Percentiles rank a stretch among this genome's conserved stretches.
Evolutionary conservation across 2,113 vertebrate species (phyloP).

Genomic region (Gobius niger): DNA sequence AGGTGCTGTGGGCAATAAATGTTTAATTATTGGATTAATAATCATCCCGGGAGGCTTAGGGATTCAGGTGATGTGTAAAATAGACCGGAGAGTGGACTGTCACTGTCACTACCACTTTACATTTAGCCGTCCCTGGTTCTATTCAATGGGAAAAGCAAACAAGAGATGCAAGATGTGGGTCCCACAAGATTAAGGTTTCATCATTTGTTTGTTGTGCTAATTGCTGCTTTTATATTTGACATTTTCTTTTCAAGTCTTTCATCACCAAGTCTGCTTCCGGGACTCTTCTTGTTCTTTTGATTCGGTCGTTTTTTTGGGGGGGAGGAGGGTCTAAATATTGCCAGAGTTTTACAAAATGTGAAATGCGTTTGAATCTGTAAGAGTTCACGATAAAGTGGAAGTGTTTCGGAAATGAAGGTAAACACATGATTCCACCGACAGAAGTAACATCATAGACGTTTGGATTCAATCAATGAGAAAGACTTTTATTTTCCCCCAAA

Average conservation of each 20-base stretch:
- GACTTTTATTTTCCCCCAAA: too few relatives aligned
- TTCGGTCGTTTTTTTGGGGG: too few relatives aligned
- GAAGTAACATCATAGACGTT: too few relatives aligned
- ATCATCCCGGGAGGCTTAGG: slow-evolving; percentile 75
- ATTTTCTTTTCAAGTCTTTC: neutral
- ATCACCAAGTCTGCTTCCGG: neutral
- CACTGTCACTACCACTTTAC: slow-evolving; percentile 46
- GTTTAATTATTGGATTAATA: slow-evolving; percentile 93
- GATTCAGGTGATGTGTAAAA: slow-evolving; percentile 23
- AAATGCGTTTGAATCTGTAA: too few relatives aligned
- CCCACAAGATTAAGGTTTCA: neutral
- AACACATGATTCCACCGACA: too few relatives aligned
- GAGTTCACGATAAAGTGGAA: too few relatives aligned
- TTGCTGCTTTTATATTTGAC: neutral
- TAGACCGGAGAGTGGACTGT: slow-evolving; percentile 54
- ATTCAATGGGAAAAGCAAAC: slow-evolving; percentile 29
- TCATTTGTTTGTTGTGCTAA: slow-evolving; percentile 12
- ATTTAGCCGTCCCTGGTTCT: slow-evolving; percentile 24
- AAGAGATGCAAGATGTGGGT: slow-evolving; percentile 6
- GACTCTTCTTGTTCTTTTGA: too few relatives aligned
- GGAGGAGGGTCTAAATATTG: too few relatives aligned
- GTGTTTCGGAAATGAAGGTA: too few relatives aligned
- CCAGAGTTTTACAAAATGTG: too few relatives aligned
- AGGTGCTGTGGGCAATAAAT: slow-evolving; percentile 88
- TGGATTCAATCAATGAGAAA: too few relatives aligned